These are phyloP conservation scores for Crossocerus cetratus DNA, from an alignment of 2,888 invertebrate genomes.

Conservation along the genomic window DNA sequence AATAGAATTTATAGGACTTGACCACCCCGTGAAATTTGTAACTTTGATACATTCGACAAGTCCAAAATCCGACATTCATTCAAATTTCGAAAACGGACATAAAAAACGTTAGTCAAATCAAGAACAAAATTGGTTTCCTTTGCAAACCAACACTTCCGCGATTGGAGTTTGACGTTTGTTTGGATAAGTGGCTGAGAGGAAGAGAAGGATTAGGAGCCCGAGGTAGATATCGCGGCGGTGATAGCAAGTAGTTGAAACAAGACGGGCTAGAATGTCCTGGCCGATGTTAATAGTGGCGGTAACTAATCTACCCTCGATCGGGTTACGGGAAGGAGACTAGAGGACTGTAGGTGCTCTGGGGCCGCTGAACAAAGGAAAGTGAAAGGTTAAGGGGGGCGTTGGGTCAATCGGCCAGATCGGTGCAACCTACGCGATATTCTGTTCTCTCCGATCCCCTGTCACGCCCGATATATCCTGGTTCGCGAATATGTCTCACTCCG, in stretches of 20 bases:
- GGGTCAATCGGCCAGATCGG: constrained; percentile 31
- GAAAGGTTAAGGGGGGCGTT: constrained; percentile 65
- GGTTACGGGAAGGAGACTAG: neutral
- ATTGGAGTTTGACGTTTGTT: too few species aligned
- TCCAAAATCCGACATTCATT: too few species aligned
- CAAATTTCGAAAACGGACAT: too few species aligned
- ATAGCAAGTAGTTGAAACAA: neutral
- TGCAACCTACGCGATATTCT: constrained; percentile 27
- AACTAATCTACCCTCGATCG: constrained; percentile 5
- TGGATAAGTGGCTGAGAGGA: neutral
- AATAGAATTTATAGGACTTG: too few species aligned
- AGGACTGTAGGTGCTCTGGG: constrained; percentile 13
- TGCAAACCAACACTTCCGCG: neutral
- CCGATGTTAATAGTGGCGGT: neutral
- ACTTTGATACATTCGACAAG: too few species aligned
- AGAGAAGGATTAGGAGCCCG: neutral
- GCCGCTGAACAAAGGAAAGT: constrained; percentile 70
- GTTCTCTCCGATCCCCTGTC: too few species aligned
- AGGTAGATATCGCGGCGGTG: neutral
- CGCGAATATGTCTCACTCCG: too few species aligned
- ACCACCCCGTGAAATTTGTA: too few species aligned
- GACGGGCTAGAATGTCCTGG: neutral
- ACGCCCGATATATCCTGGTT: too few species aligned
- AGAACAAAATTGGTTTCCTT: neutral
- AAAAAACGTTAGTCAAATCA: too few species aligned